phyloP scores from a whole-genome alignment of 1,140 invertebrate genomes.

The Probaryconus sp. region DNA sequence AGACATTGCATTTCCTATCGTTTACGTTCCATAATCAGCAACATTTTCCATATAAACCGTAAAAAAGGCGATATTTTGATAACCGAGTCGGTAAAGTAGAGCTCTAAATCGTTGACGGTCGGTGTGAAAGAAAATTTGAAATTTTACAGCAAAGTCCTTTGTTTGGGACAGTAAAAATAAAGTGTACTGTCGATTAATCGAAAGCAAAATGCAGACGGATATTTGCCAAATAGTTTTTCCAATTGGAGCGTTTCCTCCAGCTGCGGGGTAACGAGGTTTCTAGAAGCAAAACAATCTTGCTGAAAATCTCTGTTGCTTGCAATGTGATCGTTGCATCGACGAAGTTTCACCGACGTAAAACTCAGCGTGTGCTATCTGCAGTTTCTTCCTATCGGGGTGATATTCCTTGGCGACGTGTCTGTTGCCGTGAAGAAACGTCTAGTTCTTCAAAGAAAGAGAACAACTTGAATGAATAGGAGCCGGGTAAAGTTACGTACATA shows the following conservation, averaged over 20 bases:
- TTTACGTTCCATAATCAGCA: no score
- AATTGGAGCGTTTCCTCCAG: conserved; percentile 49
- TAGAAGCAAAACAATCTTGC: conserved; percentile 68
- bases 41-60: no score
- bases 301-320: conserved; percentile 61
- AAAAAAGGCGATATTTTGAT: no score
- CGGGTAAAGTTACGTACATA: conserved; percentile 24
- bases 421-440: conserved; percentile 39
- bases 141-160: no score
- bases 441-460: conserved; percentile 44
- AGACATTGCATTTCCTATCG: no score
- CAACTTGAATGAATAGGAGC: conserved; percentile 46
- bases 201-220: conserved; percentile 27
- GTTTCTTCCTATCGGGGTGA: conserved; percentile 46
- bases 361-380: conserved; percentile 47
- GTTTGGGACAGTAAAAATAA: no score
- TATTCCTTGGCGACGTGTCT: conserved; percentile 50
- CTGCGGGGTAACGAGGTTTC: conserved; percentile 66
- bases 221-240: conserved; percentile 52
- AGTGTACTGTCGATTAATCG: conserved; percentile 35
- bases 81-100: no score
- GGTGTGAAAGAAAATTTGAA: no score
- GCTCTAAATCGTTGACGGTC: no score
- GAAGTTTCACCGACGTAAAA: conserved; percentile 63
- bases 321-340: conserved; percentile 66